Conservation (phyloP, 1,140 invertebrate genomes). For the Cotesia typhae region DNA sequence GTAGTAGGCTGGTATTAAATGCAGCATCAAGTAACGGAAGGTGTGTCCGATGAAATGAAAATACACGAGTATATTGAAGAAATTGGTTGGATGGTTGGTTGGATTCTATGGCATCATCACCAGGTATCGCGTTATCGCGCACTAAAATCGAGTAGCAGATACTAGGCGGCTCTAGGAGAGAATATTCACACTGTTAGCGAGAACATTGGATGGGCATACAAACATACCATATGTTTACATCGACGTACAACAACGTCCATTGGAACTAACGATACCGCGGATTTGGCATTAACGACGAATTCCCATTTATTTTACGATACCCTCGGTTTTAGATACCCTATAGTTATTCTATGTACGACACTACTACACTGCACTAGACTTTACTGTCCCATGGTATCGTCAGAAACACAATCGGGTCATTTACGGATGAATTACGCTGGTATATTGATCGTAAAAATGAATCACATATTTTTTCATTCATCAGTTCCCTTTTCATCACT, state of each 20-base stretch:
- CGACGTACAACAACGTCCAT: slow-evolving; percentile 9
- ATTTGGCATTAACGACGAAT: slow-evolving; percentile 31
- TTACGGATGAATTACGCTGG: too few species aligned
- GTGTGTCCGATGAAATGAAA: too few species aligned
- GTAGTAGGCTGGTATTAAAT: too few species aligned
- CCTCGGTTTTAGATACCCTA: neutral
- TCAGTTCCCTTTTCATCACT: too few species aligned
- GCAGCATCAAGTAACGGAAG: too few species aligned
- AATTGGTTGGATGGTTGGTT: too few species aligned
- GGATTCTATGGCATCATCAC: too few species aligned
- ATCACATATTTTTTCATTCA: too few species aligned
- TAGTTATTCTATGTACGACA: neutral
- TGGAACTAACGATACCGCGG: slow-evolving; percentile 30
- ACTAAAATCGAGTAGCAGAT: slow-evolving; percentile 7
- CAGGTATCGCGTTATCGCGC: neutral
- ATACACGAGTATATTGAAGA: too few species aligned
- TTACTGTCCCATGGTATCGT: too few species aligned
- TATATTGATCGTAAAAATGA: too few species aligned
- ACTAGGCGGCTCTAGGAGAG: neutral
- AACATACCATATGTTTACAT: neutral
- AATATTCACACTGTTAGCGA: slow-evolving; percentile 17
- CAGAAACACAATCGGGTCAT: too few species aligned
- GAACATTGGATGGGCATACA: slow-evolving; percentile 2
- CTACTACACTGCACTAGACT: neutral
- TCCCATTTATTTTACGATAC: slow-evolving; percentile 28